Evolutionary conservation across 1,140 invertebrate genomes (phyloP).

Genomic region (Heliothis subflexa): DNA sequence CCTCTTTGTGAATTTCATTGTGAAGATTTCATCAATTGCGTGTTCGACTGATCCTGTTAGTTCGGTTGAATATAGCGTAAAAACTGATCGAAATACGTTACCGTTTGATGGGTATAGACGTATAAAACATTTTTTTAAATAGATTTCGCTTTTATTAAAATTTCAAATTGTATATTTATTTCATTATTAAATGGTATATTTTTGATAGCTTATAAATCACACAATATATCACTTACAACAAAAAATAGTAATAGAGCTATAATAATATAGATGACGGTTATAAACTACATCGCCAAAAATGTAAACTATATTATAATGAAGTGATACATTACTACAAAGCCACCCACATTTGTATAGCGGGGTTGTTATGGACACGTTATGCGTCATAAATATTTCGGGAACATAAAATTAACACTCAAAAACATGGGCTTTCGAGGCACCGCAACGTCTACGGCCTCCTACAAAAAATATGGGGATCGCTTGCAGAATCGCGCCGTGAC

Average conservation of each 20-base stretch:
- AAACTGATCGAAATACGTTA: neutral
- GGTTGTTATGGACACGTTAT: constrained; percentile 83
- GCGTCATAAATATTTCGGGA: constrained; percentile 85
- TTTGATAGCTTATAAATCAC: neutral
- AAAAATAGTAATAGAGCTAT: constrained; percentile 34
- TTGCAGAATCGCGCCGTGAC: constrained; percentile 69
- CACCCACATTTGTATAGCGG: constrained; percentile 84
- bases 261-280: neutral
- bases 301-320: constrained; percentile 70
- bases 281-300: constrained; percentile 43
- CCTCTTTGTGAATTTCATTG: constrained; percentile 67
- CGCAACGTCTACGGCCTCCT: constrained; percentile 78
- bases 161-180: neutral
- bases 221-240: neutral
- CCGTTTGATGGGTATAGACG: neutral
- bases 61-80: neutral
- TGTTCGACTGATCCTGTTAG: constrained; percentile 72
- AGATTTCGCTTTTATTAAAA: neutral
- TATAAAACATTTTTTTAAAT: neutral
- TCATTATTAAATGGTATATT: neutral
- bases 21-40: constrained; percentile 72
- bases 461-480: constrained; percentile 82
- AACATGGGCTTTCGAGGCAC: constrained; percentile 83
- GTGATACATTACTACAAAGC: constrained; percentile 80
- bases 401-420: constrained; percentile 86